Base-by-base conservation (phyloP, 2,888 invertebrate species). In the Caenorhabditis macrosperma region DNA sequence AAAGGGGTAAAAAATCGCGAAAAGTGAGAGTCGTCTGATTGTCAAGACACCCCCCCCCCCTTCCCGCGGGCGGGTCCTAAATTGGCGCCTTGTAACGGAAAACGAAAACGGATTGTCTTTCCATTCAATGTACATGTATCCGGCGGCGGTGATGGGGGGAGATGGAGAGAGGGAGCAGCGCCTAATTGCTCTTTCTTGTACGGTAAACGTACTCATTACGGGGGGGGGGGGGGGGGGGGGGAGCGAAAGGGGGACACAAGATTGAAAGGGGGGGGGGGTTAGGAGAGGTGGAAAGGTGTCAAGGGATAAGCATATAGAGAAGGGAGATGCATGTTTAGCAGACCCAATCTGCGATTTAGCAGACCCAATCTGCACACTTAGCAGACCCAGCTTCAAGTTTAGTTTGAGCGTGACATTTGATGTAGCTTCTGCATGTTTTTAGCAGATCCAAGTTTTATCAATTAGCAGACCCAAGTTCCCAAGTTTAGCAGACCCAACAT, bases 141-240 rank as follows among this genome's bases (percentile, higher is more conserved):
- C 38, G 38, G 38, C 15, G 33, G 5, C 33, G 38, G 3, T 15
- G 3, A n/a, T n/a, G n/a, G n/a, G n/a, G n/a, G n/a, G n/a, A n/a
- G n/a, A n/a, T n/a, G n/a, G n/a, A n/a, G n/a, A n/a, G n/a, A n/a
- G n/a, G n/a, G n/a, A n/a, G n/a, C n/a, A n/a, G n/a, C n/a, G n/a
- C n/a, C 61, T 71, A 71, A 71, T 71, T 71, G 71, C 71, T 71
- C 71, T 71, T 69, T 69, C 54, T 61, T 69, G 44, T 71, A 55
- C 50, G 57, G 68, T 60, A 48, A 41, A 60, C 33, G 50, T 59
- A 50, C 61, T 61, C 50, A 71, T 71, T 71, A 68, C 57, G 57
- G 67, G 48, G 44, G 20, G 4, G 20, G 17, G 44, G 44, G n/a
- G 10, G 20, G 20, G 57, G 57, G 59, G 33, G 33, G 41, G 60